Conservation (phyloP, 2,113 vertebrate species). For the Rhegmatorhina hoffmannsi region DNA sequence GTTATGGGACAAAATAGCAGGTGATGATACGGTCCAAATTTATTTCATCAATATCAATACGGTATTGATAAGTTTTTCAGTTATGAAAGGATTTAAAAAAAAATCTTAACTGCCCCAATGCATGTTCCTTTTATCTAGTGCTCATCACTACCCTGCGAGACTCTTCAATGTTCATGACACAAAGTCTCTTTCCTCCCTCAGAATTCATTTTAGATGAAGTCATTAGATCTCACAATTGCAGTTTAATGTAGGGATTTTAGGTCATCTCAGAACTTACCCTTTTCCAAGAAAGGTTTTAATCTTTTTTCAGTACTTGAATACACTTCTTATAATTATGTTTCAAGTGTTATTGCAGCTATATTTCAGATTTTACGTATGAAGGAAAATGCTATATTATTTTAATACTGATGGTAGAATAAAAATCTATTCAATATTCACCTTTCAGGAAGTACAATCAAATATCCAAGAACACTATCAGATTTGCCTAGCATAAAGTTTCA, state of each 20-base stretch:
- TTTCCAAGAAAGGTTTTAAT: conserved; percentile 53
- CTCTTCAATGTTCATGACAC: neutral
- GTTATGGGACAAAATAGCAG: neutral
- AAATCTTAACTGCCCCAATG: neutral
- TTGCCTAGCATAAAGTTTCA: conserved; percentile 58
- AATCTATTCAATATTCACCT: conserved; percentile 67
- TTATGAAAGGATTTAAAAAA: neutral
- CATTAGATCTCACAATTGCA: conserved; percentile 31
- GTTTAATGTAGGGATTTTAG: conserved; percentile 53
- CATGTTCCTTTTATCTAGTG: neutral
- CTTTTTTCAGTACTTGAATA: conserved; percentile 40
- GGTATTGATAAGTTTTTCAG: neutral
- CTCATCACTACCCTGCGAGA: neutral
- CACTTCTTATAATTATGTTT: conserved; percentile 53
- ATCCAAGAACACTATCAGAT: conserved; percentile 60
- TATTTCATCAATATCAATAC: neutral
- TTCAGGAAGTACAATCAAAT: conserved; percentile 60
- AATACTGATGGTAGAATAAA: conserved; percentile 42
- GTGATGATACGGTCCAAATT: neutral
- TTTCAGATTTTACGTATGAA: conserved; percentile 49
- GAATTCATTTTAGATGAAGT: conserved; percentile 46
- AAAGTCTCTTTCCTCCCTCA: conserved; percentile 8
- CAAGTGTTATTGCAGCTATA: conserved; percentile 62
- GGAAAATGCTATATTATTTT: conserved; percentile 65
- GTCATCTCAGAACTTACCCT: conserved; percentile 48